Conservation (phyloP, 2,888 invertebrate genomes). For the Argynnis bischoffii region DNA sequence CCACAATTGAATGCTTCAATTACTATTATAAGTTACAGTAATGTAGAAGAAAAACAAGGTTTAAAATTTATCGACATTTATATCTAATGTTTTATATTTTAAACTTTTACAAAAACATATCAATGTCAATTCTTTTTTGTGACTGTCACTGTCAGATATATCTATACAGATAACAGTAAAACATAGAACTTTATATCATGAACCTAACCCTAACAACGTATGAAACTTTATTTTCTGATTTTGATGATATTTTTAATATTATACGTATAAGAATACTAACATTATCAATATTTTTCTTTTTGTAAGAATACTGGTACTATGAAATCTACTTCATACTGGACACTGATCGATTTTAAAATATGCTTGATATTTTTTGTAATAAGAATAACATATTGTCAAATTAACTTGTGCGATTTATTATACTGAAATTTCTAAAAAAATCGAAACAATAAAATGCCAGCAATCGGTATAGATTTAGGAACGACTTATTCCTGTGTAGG, state of each 20-base stretch:
- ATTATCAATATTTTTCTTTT: too few species aligned
- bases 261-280: neutral
- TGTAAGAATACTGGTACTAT: too few species aligned
- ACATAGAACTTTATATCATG: too few species aligned
- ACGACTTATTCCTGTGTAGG: constrained; percentile 81
- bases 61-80: too few species aligned
- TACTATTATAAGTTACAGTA: neutral
- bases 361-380: neutral
- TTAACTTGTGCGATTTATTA: neutral
- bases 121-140: neutral
- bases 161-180: too few species aligned
- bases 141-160: neutral
- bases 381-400: neutral
- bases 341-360: constrained; percentile 1
- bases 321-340: too few species aligned
- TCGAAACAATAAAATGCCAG: constrained; percentile 59
- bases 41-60: too few species aligned
- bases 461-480: constrained; percentile 80
- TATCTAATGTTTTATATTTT: too few species aligned
- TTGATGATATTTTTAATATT: neutral
- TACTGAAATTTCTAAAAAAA: constrained; percentile 21
- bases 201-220: neutral
- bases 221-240: neutral
- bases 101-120: constrained; percentile 8
- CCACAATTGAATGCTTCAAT: too few species aligned